Evolutionary conservation across 1,140 invertebrate genomes (phyloP).

Genomic region (Temnothorax longispinosus): DNA sequence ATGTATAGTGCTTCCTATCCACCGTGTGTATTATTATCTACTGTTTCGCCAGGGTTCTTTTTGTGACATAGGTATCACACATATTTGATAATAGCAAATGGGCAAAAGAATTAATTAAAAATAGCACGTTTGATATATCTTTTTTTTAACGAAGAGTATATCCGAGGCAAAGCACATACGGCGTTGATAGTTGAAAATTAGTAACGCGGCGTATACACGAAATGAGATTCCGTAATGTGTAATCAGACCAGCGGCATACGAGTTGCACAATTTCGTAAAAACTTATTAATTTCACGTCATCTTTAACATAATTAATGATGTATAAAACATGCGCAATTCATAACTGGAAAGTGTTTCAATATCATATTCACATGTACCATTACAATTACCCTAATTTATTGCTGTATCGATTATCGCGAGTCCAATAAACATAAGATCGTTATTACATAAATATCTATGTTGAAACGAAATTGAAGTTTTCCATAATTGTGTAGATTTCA

Average conservation of each 20-base stretch:
- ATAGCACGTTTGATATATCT: neutral
- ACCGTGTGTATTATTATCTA: neutral
- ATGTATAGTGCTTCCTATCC: neutral
- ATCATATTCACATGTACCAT: neutral
- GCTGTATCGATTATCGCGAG: neutral
- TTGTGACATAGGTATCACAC: neutral
- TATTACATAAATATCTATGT: neutral
- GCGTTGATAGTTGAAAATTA: constrained; percentile 35
- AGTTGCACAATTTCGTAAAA: constrained; percentile 17
- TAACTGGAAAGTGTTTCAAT: neutral
- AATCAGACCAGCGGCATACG: neutral
- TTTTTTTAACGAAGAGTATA: constrained; percentile 6
- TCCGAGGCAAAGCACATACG: neutral
- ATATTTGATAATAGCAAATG: neutral
- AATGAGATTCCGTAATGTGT: constrained; percentile 26
- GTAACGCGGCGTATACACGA: neutral
- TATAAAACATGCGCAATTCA: neutral
- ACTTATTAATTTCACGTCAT: constrained; percentile 27
- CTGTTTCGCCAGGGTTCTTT: neutral
- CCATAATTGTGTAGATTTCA: neutral
- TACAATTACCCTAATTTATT: neutral
- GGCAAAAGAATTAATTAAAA: constrained; percentile 33
- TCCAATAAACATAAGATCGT: neutral
- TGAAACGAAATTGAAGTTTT: too few relatives aligned
- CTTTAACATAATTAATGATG: neutral